phyloP scores from a whole-genome alignment of 1,140 invertebrate genomes.

The Drosophila nikananu region DNA sequence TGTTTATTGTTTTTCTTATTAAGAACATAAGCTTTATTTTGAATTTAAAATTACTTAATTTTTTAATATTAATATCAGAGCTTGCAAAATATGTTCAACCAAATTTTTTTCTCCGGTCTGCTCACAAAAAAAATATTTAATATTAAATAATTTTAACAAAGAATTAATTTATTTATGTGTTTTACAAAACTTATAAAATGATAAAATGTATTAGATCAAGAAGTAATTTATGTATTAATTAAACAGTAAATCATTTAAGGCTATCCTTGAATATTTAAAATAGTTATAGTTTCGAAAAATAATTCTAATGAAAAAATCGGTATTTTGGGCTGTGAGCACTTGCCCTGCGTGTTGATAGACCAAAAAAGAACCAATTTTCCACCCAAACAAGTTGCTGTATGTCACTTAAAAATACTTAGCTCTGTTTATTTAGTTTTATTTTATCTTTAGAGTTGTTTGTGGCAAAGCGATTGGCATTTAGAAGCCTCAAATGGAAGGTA shows the following conservation, averaged over 20 bases:
- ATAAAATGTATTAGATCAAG: neutral
- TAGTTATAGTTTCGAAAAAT: neutral
- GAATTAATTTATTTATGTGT: no score
- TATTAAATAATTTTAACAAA: neutral
- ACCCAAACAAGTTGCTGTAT: neutral
- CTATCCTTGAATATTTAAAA: neutral
- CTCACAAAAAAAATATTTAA: no score
- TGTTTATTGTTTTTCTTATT: neutral
- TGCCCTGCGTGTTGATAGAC: neutral
- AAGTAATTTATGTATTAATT: neutral
- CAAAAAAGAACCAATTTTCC: slow-evolving; percentile 1
- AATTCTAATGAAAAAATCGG: neutral
- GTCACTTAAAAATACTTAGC: neutral
- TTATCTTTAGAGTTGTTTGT: slow-evolving; percentile 27
- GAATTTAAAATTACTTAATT: no score
- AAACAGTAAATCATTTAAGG: neutral
- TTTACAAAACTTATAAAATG: no score
- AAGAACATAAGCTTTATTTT: neutral
- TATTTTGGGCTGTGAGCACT: neutral
- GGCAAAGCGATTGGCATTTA: slow-evolving; percentile 27
- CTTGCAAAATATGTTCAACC: no score
- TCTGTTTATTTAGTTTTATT: slow-evolving; percentile 12
- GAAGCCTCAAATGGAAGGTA: slow-evolving; percentile 37
- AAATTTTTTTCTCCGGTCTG: no score
- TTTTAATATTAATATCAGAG: no score